phyloP scores from a whole-genome alignment of 2,113 vertebrate genomes.

The Cyanistes caeruleus region DNA sequence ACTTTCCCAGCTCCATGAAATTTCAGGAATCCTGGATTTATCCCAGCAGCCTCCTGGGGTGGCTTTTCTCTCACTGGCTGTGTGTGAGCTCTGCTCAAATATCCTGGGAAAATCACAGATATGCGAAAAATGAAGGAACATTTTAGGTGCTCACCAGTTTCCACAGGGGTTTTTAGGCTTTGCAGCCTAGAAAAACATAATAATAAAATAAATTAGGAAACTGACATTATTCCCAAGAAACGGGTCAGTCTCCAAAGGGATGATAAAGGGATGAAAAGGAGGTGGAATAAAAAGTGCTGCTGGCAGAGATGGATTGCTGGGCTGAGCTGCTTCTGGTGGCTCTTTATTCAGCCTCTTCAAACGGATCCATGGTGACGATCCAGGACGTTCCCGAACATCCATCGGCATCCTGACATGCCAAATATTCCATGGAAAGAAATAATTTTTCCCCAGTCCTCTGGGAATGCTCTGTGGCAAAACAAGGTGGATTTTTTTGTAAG shows the following conservation, averaged over 20 bases:
- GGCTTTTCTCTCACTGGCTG: too few relatives aligned
- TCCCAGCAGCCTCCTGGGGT: not conserved
- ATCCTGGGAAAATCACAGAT: too few relatives aligned
- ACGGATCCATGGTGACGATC: not conserved
- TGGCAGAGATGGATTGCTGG: not conserved
- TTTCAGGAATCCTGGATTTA: not conserved
- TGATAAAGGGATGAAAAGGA: not conserved
- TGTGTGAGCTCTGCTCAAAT: not conserved
- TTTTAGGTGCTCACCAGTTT: fast-evolving
- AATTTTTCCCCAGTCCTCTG: not conserved
- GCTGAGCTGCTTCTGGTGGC: not conserved
- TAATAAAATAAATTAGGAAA: not conserved
- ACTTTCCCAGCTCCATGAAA: not conserved
- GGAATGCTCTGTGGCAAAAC: not conserved
- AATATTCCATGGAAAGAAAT: not conserved
- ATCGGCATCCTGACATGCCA: not conserved
- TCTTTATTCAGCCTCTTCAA: not conserved
- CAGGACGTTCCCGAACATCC: not conserved
- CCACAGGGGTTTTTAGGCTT: not conserved
- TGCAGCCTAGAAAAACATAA: not conserved
- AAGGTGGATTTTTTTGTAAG: not conserved
- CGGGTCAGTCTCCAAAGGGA: not conserved
- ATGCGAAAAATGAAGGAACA: not conserved
- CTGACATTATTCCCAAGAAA: not conserved
- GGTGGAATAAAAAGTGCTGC: not conserved